phyloP scores from a whole-genome alignment of 1,140 invertebrate genomes.

The Trichonephila inaurata region DNA sequence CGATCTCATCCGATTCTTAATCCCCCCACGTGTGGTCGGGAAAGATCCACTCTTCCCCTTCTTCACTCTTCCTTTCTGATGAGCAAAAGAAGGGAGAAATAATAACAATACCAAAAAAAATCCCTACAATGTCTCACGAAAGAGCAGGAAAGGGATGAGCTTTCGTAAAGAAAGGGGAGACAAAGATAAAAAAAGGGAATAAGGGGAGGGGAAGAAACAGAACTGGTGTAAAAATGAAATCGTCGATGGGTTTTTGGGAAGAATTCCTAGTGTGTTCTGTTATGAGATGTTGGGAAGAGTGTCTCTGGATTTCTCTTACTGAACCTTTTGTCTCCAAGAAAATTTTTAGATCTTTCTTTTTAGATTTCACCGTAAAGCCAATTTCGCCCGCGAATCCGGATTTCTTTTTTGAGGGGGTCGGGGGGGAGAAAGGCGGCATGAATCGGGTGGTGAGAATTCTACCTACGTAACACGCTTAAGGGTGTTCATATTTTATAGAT shows the following conservation, averaged over 20 bases:
- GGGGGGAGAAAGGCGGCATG: too few relatives aligned
- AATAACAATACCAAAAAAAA: neutral
- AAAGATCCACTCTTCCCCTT: conserved; percentile 3
- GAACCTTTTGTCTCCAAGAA: neutral
- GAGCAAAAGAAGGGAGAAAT: neutral
- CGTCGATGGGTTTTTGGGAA: neutral
- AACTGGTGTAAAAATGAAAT: conserved; percentile 35
- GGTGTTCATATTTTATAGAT: conserved; percentile 21
- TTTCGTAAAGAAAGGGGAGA: neutral
- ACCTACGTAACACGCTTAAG: neutral
- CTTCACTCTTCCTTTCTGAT: neutral
- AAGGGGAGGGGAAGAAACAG: neutral
- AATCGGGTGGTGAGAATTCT: neutral
- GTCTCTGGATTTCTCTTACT: neutral
- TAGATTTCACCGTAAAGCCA: conserved; percentile 10
- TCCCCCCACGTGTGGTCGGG: conserved; percentile 70
- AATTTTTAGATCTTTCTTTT: neutral
- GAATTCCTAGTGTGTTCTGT: neutral
- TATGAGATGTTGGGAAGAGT: neutral
- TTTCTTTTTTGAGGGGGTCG: neutral
- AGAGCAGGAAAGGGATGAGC: conserved; percentile 9
- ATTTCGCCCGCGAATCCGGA: neutral
- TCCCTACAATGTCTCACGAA: neutral
- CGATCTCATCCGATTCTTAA: conserved; percentile 73
- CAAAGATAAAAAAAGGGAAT: too few relatives aligned